Evolutionary conservation across 2,888 invertebrate genomes (phyloP), one percentile per base, ranked within the genome.

Genomic region (Coelopa pilipes): DNA sequence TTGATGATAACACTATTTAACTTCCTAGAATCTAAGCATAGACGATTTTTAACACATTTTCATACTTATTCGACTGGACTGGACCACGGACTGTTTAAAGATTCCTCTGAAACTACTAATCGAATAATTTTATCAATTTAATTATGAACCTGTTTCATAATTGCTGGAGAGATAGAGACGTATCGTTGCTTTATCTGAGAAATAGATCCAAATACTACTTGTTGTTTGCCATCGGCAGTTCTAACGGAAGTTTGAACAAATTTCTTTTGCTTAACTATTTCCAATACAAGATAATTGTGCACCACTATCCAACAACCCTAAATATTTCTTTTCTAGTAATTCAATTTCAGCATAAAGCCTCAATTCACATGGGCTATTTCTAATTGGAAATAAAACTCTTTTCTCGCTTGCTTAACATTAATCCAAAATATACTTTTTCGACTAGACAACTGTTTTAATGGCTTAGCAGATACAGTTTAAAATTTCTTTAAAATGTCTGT

Each of bases 1-100:
- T 13, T 73, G 12, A 76, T 21, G 0, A 83, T 82, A 0, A 82
- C 80, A 0, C 66, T 50, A 53, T 85, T 85, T 0, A n/a, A n/a
- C n/a, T n/a, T n/a, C n/a, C n/a, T n/a, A n/a, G n/a, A n/a, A n/a
- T n/a, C n/a, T n/a, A n/a, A n/a, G n/a, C n/a, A n/a, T n/a, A n/a
- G n/a, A n/a, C n/a, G n/a, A n/a, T n/a, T n/a, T n/a, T n/a, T n/a
- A n/a, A n/a, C n/a, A n/a, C n/a, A n/a, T n/a, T n/a, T n/a, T n/a
- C n/a, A n/a, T n/a, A n/a, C n/a, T n/a, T n/a, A n/a, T n/a, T n/a
- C n/a, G n/a, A n/a, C n/a, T n/a, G n/a, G n/a, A n/a, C n/a, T n/a
- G n/a, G n/a, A n/a, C n/a, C n/a, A n/a, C n/a, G n/a, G n/a, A n/a
- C n/a, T n/a, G n/a, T n/a, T n/a, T n/a, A n/a, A n/a, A n/a, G n/a